Evolutionary conservation across 2,888 invertebrate species (phyloP).

Genomic region (Deroplatys truncata): DNA sequence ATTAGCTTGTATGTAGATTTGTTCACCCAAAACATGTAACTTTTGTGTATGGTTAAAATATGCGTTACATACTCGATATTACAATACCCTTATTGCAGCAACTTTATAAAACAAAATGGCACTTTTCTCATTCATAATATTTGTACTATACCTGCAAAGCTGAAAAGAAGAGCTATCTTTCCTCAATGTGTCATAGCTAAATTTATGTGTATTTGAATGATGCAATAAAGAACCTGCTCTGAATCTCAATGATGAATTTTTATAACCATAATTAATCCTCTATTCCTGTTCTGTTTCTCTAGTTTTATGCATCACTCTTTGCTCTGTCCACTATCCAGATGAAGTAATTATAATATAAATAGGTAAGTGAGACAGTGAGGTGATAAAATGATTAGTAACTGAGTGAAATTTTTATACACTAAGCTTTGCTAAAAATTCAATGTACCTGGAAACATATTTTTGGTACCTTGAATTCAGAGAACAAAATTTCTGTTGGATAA

Average conservation of each 20-base stretch:
- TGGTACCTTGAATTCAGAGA: no score
- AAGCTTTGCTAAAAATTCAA: no score
- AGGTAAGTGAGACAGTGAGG: no score
- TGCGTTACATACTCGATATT: background rate
- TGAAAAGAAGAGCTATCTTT: background rate
- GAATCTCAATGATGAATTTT: background rate
- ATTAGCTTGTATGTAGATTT: constrained; percentile 37
- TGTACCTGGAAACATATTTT: no score
- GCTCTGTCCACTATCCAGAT: no score
- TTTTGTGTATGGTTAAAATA: background rate
- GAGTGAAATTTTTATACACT: no score
- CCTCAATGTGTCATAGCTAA: constrained; percentile 8
- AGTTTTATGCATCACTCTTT: no score
- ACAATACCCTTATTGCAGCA: background rate
- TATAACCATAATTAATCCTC: background rate
- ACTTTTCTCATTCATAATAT: constrained; percentile 3
- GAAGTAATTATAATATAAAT: no score
- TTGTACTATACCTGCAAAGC: constrained; percentile 11
- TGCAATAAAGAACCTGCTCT: constrained; percentile 2
- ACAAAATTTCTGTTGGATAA: no score
- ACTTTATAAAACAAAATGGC: background rate
- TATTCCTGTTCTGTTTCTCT: no score
- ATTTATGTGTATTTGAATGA: constrained; percentile 2
- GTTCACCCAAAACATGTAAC: background rate
- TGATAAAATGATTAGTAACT: no score